Percentiles rank a stretch among this genome's conserved stretches.
Conservation (phyloP, 1,140 invertebrate species). For the Anadara kagoshimensis region DNA sequence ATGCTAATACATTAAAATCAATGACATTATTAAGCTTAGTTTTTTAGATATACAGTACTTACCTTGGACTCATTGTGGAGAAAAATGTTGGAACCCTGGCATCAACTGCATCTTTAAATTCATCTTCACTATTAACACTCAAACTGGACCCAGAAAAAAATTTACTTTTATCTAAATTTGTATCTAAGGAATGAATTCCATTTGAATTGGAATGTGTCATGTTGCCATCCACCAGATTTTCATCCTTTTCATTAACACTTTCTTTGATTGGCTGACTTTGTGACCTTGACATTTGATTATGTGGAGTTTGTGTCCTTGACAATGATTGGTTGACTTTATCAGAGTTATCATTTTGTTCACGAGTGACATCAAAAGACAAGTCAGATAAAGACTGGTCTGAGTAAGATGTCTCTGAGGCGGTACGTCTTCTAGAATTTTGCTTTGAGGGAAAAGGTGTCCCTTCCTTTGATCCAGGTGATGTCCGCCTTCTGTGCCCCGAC, state of each 20-base stretch:
- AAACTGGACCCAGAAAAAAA: background rate
- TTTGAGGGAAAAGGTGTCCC: background rate
- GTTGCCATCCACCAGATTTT: too few species aligned
- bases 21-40: background rate
- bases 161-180: too few species aligned
- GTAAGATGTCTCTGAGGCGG: constrained; percentile 38
- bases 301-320: too few species aligned
- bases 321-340: too few species aligned
- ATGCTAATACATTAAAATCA: background rate
- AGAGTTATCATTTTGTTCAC: too few species aligned
- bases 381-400: constrained; percentile 34
- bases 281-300: too few species aligned
- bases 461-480: background rate
- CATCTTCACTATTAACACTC: constrained; percentile 35
- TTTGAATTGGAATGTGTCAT: too few species aligned
- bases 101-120: constrained; percentile 66
- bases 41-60: background rate
- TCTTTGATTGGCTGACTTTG: too few species aligned
- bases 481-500: background rate
- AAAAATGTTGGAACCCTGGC: constrained; percentile 62
- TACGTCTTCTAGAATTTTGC: constrained; percentile 22
- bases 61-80: constrained; percentile 62
- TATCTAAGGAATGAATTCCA: too few species aligned
- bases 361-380: too few species aligned
- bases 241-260: too few species aligned